phyloP scores from a whole-genome alignment of 1,140 invertebrate species.

The Drosophila aff. region DNA sequence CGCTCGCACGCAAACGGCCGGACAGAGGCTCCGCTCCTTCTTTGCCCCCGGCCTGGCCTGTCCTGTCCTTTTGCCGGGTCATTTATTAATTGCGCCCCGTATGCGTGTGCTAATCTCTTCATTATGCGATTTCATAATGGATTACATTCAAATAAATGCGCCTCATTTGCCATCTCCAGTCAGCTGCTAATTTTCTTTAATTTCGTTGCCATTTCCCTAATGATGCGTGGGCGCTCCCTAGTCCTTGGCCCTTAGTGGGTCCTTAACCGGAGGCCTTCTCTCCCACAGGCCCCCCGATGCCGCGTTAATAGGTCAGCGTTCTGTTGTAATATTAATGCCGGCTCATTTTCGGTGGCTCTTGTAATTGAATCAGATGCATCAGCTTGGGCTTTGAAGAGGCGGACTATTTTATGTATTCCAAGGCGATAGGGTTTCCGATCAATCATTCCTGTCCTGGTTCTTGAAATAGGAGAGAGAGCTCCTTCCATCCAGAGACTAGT shows the following conservation, averaged over 20 bases:
- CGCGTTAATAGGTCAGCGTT: conserved; percentile 23
- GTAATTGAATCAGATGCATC: conserved; percentile 77
- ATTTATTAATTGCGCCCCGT: conserved; percentile 78
- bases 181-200: conserved; percentile 75
- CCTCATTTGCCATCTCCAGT: conserved; percentile 62
- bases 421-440: neutral
- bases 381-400: conserved; percentile 12
- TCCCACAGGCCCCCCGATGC: neutral
- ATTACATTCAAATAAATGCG: conserved; percentile 82
- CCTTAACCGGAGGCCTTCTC: neutral
- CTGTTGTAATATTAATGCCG: conserved; percentile 70
- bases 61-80: conserved; percentile 50
- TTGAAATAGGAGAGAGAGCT: neutral
- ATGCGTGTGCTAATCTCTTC: conserved; percentile 79
- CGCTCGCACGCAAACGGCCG: conserved; percentile 55
- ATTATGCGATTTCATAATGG: conserved; percentile 83
- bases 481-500: neutral
- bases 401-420: neutral
- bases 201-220: conserved; percentile 76
- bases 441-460: neutral
- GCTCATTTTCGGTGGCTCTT: conserved; percentile 61
- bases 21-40: neutral
- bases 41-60: neutral
- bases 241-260: conserved; percentile 4
- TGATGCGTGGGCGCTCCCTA: conserved; percentile 50